Conservation (phyloP, 2,113 vertebrate species). For the Sinocyclocheilus anophthalmus region DNA sequence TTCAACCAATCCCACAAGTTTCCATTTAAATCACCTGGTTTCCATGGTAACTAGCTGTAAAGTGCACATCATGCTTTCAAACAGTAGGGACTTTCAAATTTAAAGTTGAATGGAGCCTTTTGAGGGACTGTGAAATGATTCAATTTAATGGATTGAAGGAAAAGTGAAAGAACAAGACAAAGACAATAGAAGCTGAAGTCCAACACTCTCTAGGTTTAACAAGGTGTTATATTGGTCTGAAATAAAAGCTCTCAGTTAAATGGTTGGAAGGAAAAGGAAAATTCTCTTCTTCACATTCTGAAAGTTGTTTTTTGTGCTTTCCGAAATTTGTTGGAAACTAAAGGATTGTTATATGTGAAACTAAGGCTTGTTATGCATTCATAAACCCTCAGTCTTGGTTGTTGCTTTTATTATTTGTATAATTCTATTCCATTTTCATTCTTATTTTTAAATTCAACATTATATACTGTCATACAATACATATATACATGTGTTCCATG, state of each 20-base stretch:
- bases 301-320: not conserved
- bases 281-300: not conserved
- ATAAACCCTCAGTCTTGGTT: not conserved
- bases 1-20: conserved; percentile 29
- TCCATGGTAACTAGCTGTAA: conserved; percentile 66
- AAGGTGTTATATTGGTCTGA: not conserved
- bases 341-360: not conserved
- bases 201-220: not conserved
- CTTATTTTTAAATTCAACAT: not conserved
- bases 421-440: not conserved
- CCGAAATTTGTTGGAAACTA: not conserved
- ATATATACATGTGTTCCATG: not conserved
- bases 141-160: conserved; percentile 52
- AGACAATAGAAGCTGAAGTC: conserved; percentile 34
- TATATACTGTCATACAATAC: not conserved
- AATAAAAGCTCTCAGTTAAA: conserved; percentile 28
- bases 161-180: conserved; percentile 32
- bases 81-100: conserved; percentile 66
- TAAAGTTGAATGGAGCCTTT: conserved; percentile 65
- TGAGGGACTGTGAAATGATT: conserved; percentile 55
- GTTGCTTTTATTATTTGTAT: not conserved
- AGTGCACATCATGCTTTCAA: conserved; percentile 65
- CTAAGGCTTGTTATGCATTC: not conserved
- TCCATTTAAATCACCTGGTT: conserved; percentile 69
- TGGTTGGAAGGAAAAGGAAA: not conserved